Evolutionary conservation across 2,797 vertebrate genomes (phyloP).

Genomic region (Pempheris klunzingeri): DNA sequence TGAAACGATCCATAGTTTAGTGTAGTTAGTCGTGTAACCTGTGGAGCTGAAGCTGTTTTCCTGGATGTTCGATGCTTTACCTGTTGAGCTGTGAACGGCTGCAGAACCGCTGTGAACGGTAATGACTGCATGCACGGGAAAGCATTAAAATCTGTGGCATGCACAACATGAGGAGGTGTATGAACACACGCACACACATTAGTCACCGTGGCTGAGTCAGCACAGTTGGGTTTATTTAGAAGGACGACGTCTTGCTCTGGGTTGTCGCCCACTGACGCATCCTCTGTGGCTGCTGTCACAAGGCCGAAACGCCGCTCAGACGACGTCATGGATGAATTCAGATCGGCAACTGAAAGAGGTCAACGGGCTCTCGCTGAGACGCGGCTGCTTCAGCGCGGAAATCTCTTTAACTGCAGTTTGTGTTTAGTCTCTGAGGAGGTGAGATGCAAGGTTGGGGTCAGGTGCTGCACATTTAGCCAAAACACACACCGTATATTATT

Average conservation of each 20-base stretch:
- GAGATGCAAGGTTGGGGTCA: background rate
- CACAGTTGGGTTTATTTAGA: constrained; percentile 56
- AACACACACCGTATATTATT: background rate
- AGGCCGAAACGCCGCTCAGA: background rate
- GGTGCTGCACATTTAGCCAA: background rate
- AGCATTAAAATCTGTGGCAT: constrained; percentile 9
- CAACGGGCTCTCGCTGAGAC: background rate
- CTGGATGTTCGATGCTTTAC: background rate
- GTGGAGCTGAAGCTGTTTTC: background rate
- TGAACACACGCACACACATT: background rate
- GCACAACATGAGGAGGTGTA: constrained; percentile 24
- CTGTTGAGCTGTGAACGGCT: background rate
- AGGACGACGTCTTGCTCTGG: constrained; percentile 29
- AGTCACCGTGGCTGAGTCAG: constrained; percentile 61
- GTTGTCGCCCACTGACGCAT: constrained; percentile 20
- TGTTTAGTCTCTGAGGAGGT: background rate
- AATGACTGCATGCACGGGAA: background rate
- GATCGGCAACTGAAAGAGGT: background rate
- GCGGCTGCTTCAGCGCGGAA: background rate
- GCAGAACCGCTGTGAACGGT: background rate
- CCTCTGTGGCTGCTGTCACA: constrained; percentile 25
- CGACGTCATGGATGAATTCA: background rate
- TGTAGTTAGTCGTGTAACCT: too few relatives aligned
- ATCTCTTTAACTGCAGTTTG: background rate
- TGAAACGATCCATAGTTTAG: too few relatives aligned